A percentile compares a stretch with the other conserved stretches of the same genome.
Conservation (phyloP, 2,113 vertebrate genomes). For the Paradoxurus hermaphroditus region DNA sequence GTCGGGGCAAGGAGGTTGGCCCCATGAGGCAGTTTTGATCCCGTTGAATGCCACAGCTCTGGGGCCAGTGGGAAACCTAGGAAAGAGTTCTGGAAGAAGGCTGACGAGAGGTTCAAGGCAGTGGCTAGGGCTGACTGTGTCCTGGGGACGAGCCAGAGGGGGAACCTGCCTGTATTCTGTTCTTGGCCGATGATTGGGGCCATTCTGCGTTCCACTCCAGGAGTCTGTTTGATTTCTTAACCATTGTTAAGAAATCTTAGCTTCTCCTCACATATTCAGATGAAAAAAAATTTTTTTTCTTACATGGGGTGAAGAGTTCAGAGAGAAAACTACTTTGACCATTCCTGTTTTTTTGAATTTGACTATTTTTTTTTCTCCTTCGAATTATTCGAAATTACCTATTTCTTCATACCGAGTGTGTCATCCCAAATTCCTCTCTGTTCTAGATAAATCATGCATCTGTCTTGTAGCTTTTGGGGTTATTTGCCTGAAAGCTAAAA, state of each 20-base stretch:
- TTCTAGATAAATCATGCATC: background rate
- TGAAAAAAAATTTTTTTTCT: background rate
- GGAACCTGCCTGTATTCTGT: background rate
- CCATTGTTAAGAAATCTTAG: background rate
- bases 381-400: constrained; percentile 1
- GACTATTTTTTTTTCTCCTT: background rate
- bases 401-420: background rate
- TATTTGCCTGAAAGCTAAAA: constrained; percentile 28
- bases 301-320: background rate
- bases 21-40: background rate
- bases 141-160: background rate
- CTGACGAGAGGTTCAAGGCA: background rate
- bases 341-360: constrained; percentile 18
- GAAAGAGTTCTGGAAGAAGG: background rate
- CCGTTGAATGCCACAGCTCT: background rate
- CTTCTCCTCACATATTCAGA: background rate
- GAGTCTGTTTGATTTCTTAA: background rate
- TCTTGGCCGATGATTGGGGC: background rate
- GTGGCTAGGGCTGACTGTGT: background rate
- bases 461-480: background rate
- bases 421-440: background rate
- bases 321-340: constrained; percentile 3
- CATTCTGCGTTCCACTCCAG: background rate
- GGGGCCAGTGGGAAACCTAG: background rate
- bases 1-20: background rate